Evolutionary conservation across 2,113 vertebrate genomes (phyloP), one percentile per base, ranked within the genome.

Genomic region (Scomber scombrus): DNA sequence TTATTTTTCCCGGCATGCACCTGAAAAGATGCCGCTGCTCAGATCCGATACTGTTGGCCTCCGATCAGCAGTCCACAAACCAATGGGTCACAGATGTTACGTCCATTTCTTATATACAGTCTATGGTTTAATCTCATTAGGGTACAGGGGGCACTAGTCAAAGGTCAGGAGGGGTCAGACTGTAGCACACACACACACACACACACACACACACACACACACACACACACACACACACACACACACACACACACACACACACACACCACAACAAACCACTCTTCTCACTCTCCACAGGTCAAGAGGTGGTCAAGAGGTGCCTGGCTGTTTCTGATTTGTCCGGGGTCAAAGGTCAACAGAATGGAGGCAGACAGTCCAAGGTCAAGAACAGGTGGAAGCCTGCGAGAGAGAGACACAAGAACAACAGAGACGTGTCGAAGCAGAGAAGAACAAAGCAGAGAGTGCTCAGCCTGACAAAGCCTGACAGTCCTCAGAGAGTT

Each of bases 291-390:
- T 78, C 55, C 12, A 51, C 15, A 54, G 85, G 86, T 89, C 75
- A 87, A 88, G 76, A 71, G 78, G 45, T 81, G 78, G 83, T 84
- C 71, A 75, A 88, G 80, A 80, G 86, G 64, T 75, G 74, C 66
- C 75, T 69, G 52, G 62, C 61, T 61, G 61, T 69, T 84, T 82
- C 3, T 63, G 74, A 83, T 61, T 73, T 63, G 55, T 23, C 34
- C 0, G 4, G 34, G 50, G 74, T 85, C 84, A 82, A 71, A 88
- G 86, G 60, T 87, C 78, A 78, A 80, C 50, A 80, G 51, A 75
- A 64, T 77, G 72, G 5, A 60, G 52, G 55, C 49, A 3, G 51
- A 18, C 75, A 64, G 54, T 10, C 19, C 18, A 19, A 51, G 76
- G 66, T 80, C 61, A 70, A 72, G 61, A 88, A 55, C 66, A 81